Evolutionary conservation across 30 jellyfish, hydroid and myxozoan genomes (phyloP).

Genomic region (Aurelia aurita): DNA sequence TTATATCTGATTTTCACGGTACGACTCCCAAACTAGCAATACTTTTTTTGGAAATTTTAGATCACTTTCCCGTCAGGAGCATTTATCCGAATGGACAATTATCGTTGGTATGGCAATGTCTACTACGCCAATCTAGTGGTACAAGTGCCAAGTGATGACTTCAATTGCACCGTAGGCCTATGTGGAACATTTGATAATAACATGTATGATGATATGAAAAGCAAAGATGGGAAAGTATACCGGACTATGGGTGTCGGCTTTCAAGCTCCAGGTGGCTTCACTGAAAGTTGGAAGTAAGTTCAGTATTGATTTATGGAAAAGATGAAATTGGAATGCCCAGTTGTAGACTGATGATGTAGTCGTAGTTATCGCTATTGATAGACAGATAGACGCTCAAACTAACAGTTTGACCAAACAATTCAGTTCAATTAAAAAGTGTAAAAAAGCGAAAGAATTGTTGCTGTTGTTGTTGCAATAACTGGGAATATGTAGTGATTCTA

Average conservation of each 20-base stretch:
- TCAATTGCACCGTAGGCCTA: slow-evolving; percentile 32
- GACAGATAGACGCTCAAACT: too few relatives aligned
- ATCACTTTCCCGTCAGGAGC: slow-evolving; percentile 55
- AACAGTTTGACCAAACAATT: too few relatives aligned
- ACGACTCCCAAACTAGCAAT: not conserved
- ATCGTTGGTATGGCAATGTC: slow-evolving; percentile 10
- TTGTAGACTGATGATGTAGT: too few relatives aligned
- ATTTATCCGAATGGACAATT: slow-evolving; percentile 12
- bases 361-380: not conserved
- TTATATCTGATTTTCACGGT: not conserved
- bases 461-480: too few relatives aligned
- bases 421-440: too few relatives aligned
- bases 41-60: not conserved
- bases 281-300: slow-evolving; percentile 63
- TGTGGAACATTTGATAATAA: slow-evolving; percentile 40
- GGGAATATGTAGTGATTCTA: too few relatives aligned
- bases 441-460: too few relatives aligned
- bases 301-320: not conserved
- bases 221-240: not conserved
- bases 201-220: slow-evolving; percentile 15
- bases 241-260: not conserved
- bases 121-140: slow-evolving; percentile 33
- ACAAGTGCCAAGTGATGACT: slow-evolving; percentile 52
- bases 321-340: not conserved
- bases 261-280: slow-evolving; percentile 35